Base-by-base conservation (phyloP, 2,797 vertebrate genomes). In the Sparidentex hasta region DNA sequence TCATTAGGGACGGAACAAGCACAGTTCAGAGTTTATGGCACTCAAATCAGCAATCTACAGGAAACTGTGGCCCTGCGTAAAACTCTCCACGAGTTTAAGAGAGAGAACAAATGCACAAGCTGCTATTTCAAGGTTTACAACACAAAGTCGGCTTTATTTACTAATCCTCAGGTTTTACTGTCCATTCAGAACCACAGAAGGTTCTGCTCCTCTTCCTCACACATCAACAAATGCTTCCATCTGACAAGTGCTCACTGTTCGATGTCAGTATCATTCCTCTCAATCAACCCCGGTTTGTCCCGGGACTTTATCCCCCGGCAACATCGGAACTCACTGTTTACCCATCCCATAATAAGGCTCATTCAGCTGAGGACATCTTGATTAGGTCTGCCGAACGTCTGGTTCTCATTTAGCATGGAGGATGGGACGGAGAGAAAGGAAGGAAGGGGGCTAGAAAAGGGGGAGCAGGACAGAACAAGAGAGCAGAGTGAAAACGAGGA, bases 301-400 rank as follows among this genome's bases (percentile, higher is more conserved):
- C 14, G 48, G 71, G 90, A 91, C 78, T 89, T 84, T 83, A 86
- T 90, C 87, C 89, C 65, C 79, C 78, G 76, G 87, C 88, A 90
- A 90, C 88, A 88, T 92, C 85, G 87, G 89, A 94, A 91, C 88
- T 90, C 88, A 87, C 84, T 95, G 94, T 95, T 95, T 95, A 95
- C 92, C 85, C 93, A 90, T 94, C 88, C 86, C 85, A 88, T 93
- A 93, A 93, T 95, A 89, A 89, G 84, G 82, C 90, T 92, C 91
- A 91, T 94, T 93, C 88, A 91, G 78, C 82, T 73, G 89, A 92
- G 94, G 93, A 94, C 91, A 94, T 95, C 94, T 94, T 95, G 94
- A 95, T 95, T 94, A 91, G 92, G 83, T 83, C 90, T 83, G 86
- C 87, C 70, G 76, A 90, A 90, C 68, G 92, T 93, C 94, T 95